phyloP scores from a whole-genome alignment of 35 echinoderm and acorn worm species.

The Strongylocentrotus purpuratus region DNA sequence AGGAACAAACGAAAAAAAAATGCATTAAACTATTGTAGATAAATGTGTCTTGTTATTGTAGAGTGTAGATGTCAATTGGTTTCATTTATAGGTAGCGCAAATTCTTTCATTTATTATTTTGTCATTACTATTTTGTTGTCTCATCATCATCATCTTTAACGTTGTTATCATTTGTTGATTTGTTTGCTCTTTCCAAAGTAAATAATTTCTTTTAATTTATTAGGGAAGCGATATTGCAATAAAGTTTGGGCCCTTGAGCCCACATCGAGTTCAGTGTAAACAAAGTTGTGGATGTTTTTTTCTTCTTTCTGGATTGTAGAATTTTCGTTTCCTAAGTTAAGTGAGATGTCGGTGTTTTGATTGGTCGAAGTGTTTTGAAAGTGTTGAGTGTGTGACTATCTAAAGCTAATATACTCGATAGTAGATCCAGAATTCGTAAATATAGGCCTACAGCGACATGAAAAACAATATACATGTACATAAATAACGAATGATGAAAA shows the following conservation, averaged over 20 bases:
- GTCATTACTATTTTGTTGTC: slow-evolving; percentile 14
- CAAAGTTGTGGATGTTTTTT: neutral
- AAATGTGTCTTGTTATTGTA: slow-evolving; percentile 28
- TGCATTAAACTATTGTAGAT: slow-evolving; percentile 28
- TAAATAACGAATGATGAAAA: too few species aligned
- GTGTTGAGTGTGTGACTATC: too few species aligned
- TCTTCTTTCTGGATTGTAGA: neutral
- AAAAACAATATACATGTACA: too few species aligned
- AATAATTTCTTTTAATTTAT: slow-evolving; percentile 55
- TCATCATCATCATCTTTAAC: neutral
- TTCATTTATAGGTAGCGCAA: neutral
- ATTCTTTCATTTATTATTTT: neutral
- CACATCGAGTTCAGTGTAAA: slow-evolving; percentile 38
- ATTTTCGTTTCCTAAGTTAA: neutral
- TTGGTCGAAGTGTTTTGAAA: neutral
- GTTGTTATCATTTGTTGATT: neutral
- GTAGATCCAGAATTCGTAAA: too few species aligned
- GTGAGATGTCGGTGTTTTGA: neutral
- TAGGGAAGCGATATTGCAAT: slow-evolving; percentile 53
- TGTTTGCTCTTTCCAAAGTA: slow-evolving; percentile 51
- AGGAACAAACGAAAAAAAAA: neutral
- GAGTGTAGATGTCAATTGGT: slow-evolving; percentile 21
- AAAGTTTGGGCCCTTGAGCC: slow-evolving; percentile 27
- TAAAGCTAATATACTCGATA: too few species aligned
- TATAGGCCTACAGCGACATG: too few species aligned